A percentile compares a stretch with the other conserved stretches of the same genome.
These are phyloP conservation scores for Plemyria rubiginata DNA, from an alignment of 2,888 invertebrate species.

Conservation along the genomic window DNA sequence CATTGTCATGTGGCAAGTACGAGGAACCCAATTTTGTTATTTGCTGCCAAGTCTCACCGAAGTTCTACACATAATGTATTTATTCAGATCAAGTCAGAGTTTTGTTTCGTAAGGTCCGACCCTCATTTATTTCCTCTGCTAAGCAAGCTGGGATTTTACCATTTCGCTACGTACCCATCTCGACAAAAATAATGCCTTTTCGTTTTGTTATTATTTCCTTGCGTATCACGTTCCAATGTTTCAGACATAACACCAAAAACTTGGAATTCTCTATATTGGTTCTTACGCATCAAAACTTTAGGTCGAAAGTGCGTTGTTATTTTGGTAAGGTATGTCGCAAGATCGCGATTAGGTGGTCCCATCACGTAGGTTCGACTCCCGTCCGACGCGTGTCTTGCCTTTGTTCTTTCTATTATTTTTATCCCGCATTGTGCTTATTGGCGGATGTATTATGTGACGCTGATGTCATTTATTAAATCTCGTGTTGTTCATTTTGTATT, in stretches of 20 bases:
- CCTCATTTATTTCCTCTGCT: slow-evolving; percentile 41
- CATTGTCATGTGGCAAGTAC: too few relatives aligned
- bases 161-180: slow-evolving; percentile 49
- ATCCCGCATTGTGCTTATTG: slow-evolving; percentile 76
- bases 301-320: slow-evolving; percentile 49
- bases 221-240: slow-evolving; percentile 69
- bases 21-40: too few relatives aligned
- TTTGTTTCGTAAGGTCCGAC: slow-evolving; percentile 17
- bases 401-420: slow-evolving; percentile 72
- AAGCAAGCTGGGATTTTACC: slow-evolving; percentile 51
- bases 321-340: slow-evolving; percentile 43
- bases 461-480: slow-evolving; percentile 43
- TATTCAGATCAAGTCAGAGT: slow-evolving; percentile 14
- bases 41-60: too few relatives aligned
- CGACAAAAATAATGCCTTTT: slow-evolving; percentile 49
- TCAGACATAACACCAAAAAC: slow-evolving; percentile 55
- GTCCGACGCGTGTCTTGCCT: slow-evolving; percentile 63
- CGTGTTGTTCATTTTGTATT: slow-evolving; percentile 34
- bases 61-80: not conserved
- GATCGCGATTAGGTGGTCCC: slow-evolving; percentile 66
- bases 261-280: slow-evolving; percentile 26
- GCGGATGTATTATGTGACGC: slow-evolving; percentile 66
- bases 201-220: slow-evolving; percentile 62
- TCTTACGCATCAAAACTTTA: slow-evolving; percentile 45
- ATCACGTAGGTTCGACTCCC: slow-evolving; percentile 75